Evolutionary conservation across 2,888 invertebrate species (phyloP).

Genomic region (Anoplius nigerrimus): DNA sequence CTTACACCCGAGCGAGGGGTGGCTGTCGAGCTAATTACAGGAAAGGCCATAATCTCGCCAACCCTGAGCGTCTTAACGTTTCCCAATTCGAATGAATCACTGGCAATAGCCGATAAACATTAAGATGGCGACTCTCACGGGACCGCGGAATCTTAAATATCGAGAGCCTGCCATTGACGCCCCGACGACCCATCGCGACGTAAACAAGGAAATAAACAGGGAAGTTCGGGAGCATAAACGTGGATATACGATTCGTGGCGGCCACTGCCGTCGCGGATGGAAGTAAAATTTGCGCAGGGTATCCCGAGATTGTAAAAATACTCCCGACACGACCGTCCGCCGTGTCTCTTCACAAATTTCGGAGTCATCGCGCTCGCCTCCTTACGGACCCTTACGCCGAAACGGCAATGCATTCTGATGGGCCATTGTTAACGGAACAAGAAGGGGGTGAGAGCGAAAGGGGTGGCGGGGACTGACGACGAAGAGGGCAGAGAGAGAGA

Average conservation of each 20-base stretch:
- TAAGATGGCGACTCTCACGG: too few relatives aligned
- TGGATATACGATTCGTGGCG: too few relatives aligned
- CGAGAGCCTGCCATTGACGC: not conserved
- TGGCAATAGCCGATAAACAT: too few relatives aligned
- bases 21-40: too few relatives aligned
- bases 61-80: too few relatives aligned
- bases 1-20: too few relatives aligned
- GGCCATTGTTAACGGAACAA: conserved; percentile 49
- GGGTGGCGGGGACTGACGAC: conserved; percentile 13
- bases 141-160: not conserved
- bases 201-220: conserved; percentile 6
- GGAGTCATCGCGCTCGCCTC: conserved; percentile 8
- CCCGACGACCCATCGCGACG: not conserved
- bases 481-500: not conserved
- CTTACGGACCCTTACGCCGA: conserved; percentile 16
- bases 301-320: too few relatives aligned
- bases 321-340: too few relatives aligned
- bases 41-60: too few relatives aligned
- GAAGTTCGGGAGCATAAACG: not conserved
- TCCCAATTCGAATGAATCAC: too few relatives aligned
- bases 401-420: conserved; percentile 59
- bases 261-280: not conserved
- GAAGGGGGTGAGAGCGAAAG: not conserved
- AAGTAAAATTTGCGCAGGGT: not conserved
- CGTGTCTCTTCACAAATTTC: conserved; percentile 40